These are phyloP conservation scores for Apodemus sylvaticus DNA, from an alignment of 2,113 vertebrate genomes.

Conservation along the genomic window DNA sequence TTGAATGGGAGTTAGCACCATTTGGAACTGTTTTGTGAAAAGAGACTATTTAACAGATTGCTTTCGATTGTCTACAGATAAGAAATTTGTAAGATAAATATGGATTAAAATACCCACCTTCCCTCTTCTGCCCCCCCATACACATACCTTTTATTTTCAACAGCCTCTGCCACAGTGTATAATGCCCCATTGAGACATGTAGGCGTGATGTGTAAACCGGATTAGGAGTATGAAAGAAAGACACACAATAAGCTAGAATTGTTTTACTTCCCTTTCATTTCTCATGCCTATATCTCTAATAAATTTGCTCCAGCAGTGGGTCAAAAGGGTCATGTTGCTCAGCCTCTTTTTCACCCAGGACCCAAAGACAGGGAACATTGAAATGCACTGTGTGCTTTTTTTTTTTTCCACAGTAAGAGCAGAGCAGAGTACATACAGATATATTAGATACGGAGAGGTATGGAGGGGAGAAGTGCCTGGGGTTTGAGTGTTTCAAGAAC, in stretches of 20 bases:
- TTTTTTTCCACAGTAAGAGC: conserved; percentile 73
- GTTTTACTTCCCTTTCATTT: conserved; percentile 92
- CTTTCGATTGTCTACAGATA: conserved; percentile 65
- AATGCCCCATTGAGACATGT: conserved; percentile 90
- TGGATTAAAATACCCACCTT: conserved; percentile 77
- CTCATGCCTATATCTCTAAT: conserved; percentile 90
- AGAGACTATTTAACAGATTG: conserved; percentile 61
- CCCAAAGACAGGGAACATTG: conserved; percentile 80
- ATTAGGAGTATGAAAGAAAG: conserved; percentile 91
- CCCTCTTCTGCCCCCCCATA: conserved; percentile 44
- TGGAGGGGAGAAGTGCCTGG: neutral
- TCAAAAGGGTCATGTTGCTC: conserved; percentile 86
- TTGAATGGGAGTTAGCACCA: conserved; percentile 56
- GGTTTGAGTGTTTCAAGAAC: conserved; percentile 41
- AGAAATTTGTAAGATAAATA: conserved; percentile 71
- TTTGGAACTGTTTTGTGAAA: conserved; percentile 51
- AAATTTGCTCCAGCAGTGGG: conserved; percentile 89
- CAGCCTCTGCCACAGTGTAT: conserved; percentile 87
- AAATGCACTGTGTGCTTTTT: conserved; percentile 65
- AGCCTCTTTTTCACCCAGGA: conserved; percentile 72
- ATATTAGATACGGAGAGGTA: conserved; percentile 9
- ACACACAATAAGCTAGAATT: conserved; percentile 89
- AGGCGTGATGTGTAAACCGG: conserved; percentile 91
- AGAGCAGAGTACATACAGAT: conserved; percentile 68
- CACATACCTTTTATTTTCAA: conserved; percentile 87